These are phyloP conservation scores for Zygogramma bicolorata DNA, from an alignment of 2,888 invertebrate species.

Conservation along the genomic window DNA sequence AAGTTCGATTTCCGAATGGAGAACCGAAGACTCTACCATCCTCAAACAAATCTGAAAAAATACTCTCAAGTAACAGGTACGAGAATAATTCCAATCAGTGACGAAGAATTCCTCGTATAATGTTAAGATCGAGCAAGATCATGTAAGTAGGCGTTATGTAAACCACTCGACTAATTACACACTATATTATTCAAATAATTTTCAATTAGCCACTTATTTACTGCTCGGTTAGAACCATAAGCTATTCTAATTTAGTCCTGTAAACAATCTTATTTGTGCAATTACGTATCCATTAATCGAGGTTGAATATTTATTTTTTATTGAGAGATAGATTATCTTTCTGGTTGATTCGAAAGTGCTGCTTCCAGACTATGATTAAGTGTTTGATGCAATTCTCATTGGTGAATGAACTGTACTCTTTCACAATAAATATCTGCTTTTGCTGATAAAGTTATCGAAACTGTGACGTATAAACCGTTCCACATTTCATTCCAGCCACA, in stretches of 20 bases:
- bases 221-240: neutral
- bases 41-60: no score
- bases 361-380: neutral
- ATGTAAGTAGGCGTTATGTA: constrained; percentile 13
- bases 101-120: neutral
- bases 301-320: constrained; percentile 24
- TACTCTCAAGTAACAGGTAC: neutral
- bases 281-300: constrained; percentile 17
- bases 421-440: constrained; percentile 1
- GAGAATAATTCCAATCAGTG: neutral
- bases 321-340: constrained; percentile 2
- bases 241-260: constrained; percentile 23
- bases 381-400: neutral
- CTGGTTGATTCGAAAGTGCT: neutral
- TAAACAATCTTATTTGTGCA: constrained; percentile 25
- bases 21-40: no score
- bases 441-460: constrained; percentile 15
- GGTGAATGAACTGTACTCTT: neutral
- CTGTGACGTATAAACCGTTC: neutral
- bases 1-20: no score
- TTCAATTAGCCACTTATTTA: constrained; percentile 26
- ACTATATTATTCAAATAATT: constrained; percentile 21
- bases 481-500: neutral
- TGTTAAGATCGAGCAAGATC: neutral
- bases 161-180: constrained; percentile 8